phyloP scores from a whole-genome alignment of 2,888 invertebrate species.

The Dasypolia templi region DNA sequence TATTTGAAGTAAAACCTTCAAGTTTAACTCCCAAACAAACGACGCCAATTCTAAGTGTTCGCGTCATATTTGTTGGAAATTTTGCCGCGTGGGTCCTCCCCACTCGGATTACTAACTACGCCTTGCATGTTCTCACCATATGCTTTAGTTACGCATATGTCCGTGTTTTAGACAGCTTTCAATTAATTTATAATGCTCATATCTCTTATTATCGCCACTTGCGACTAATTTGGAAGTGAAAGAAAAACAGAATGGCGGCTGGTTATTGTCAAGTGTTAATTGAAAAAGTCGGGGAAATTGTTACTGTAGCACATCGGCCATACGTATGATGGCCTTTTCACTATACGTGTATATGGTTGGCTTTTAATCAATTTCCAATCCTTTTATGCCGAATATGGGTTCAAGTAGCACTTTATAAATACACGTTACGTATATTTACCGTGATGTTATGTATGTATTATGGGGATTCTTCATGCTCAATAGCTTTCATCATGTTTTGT shows the following conservation, averaged over 20 bases:
- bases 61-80: constrained; percentile 50
- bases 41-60: constrained; percentile 29
- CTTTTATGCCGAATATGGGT: constrained; percentile 33
- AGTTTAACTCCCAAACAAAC: constrained; percentile 33
- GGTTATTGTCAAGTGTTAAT: constrained; percentile 45
- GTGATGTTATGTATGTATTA: constrained; percentile 26
- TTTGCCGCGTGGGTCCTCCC: constrained; percentile 36
- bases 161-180: constrained; percentile 28
- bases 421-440: constrained; percentile 28
- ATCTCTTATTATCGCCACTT: constrained; percentile 33
- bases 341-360: constrained; percentile 25
- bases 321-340: constrained; percentile 8
- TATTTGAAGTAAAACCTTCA: constrained; percentile 22
- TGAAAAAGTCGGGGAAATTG: constrained; percentile 42
- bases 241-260: constrained; percentile 52
- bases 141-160: constrained; percentile 58
- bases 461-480: constrained; percentile 52
- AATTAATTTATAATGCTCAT: constrained; percentile 21
- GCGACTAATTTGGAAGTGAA: constrained; percentile 34
- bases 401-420: constrained; percentile 28
- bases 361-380: constrained; percentile 37
- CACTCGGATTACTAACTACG: constrained; percentile 25
- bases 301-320: constrained; percentile 22
- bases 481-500: constrained; percentile 51
- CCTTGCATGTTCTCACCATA: constrained; percentile 52